Evolutionary conservation across 2,113 vertebrate genomes (phyloP), one percentile per base, ranked within the genome.

Genomic region (Scatophagus argus): DNA sequence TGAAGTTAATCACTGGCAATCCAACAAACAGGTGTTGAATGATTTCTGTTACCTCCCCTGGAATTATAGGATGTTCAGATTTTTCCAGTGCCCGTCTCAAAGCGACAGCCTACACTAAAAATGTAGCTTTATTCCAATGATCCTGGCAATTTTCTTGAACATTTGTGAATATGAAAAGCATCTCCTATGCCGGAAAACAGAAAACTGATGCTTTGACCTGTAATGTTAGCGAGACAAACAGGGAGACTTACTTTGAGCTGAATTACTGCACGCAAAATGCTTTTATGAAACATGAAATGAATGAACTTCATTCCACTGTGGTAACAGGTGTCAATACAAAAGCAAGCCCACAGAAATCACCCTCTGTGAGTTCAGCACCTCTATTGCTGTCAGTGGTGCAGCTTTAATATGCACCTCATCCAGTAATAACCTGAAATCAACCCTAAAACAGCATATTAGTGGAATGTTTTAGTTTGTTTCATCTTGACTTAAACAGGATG

Each of bases 1-100:
- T 95, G 93, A 94, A 92, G 90, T 93, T 94, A 94, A 94, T 94
- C 93, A 94, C 92, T 71, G 73, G 89, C 93, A 94, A 94, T 93
- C 90, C 91, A 89, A 89, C 90, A 93, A 94, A 94, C 94, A 94
- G 93, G 93, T 95, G 94, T 90, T 85, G 90, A 91, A 84, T 84
- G 87, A 92, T 92, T 89, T 89, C 74, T 84, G 76, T 84, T 84
- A 77, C 90, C 87, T 91, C 88, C 93, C 86, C 73, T 82, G 68
- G 74, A 94, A 94, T 94, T 89, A 93, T 73, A 63, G 67, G 83
- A 77, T 75, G 83, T 79, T 89, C 74, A 0, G 8, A 55, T 86
- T 84, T 87, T 72, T 60, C 61, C 73, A 58, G 39, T 46, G 21
- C 21, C 9, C 43, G 6, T 12, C 80, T 70, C 49, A 63, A 87